Percentiles rank a stretch among this genome's conserved stretches.
These are phyloP conservation scores for Timandra comae DNA, from an alignment of 2,888 invertebrate species.

Conservation along the genomic window DNA sequence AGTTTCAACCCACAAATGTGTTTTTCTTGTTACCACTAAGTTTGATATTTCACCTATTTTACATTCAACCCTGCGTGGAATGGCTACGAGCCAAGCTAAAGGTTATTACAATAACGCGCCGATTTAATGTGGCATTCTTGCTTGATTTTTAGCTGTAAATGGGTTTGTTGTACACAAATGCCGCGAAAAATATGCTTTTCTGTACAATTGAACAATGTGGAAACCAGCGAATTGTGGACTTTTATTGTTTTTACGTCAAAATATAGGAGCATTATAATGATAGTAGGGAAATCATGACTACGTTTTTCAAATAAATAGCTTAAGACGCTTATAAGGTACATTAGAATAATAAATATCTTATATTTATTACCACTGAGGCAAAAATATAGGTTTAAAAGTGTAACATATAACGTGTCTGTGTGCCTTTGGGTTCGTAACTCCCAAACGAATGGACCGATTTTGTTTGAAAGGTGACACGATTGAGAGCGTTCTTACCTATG, in stretches of 20 bases:
- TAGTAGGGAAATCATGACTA: too few species aligned
- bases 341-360: too few species aligned
- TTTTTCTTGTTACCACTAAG: slow-evolving; percentile 52
- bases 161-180: slow-evolving; percentile 12
- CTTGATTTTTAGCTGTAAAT: slow-evolving; percentile 11
- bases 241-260: slow-evolving; percentile 1
- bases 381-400: too few species aligned
- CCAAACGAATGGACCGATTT: too few species aligned
- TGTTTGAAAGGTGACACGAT: too few species aligned
- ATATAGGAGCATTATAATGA: too few species aligned
- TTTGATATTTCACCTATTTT: slow-evolving; percentile 56
- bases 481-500: too few species aligned
- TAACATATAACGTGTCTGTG: too few species aligned
- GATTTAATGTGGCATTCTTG: slow-evolving; percentile 14
- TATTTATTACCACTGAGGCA: too few species aligned
- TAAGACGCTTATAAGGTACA: too few species aligned
- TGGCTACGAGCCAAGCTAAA: slow-evolving; percentile 36
- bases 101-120: slow-evolving; percentile 30
- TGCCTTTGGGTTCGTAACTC: too few species aligned
- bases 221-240: slow-evolving; percentile 1
- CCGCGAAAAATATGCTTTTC: slow-evolving; percentile 8
- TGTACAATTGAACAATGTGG: slow-evolving; percentile 5
- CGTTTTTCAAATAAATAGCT: too few species aligned
- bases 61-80: slow-evolving; percentile 43
- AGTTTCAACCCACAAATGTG: slow-evolving; percentile 53